Evolutionary conservation across 2,797 vertebrate genomes (phyloP).

Genomic region (Carapus acus): DNA sequence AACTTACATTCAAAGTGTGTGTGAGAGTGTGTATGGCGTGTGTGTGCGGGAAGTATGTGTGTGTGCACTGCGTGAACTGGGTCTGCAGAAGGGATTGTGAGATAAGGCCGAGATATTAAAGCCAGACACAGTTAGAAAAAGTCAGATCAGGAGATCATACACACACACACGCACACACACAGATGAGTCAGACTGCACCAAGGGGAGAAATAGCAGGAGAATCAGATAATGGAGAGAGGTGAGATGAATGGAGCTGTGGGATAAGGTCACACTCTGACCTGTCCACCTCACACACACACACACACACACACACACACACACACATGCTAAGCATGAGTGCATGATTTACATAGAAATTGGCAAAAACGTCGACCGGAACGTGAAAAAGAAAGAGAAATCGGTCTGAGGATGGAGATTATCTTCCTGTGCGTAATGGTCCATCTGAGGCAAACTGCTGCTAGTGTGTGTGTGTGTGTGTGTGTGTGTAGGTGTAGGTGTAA

Average conservation of each 20-base stretch:
- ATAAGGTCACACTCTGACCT: slow-evolving; percentile 41
- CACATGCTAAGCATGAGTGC: slow-evolving; percentile 14
- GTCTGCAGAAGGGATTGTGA: too few relatives aligned
- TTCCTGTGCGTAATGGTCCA: too few relatives aligned
- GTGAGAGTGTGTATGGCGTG: too few relatives aligned
- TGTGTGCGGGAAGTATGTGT: too few relatives aligned
- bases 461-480: slow-evolving; percentile 9
- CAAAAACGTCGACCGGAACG: slow-evolving; percentile 29
- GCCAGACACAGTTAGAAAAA: not conserved
- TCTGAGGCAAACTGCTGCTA: too few relatives aligned
- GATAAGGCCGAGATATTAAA: not conserved
- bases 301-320: slow-evolving; percentile 24
- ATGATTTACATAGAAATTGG: slow-evolving; percentile 61
- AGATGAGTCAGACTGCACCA: slow-evolving; percentile 7
- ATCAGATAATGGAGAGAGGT: slow-evolving; percentile 28
- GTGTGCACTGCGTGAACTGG: too few relatives aligned
- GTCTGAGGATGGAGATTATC: too few relatives aligned
- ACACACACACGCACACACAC: not conserved
- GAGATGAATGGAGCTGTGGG: slow-evolving; percentile 27
- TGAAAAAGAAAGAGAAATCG: slow-evolving; percentile 28
- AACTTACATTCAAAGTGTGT: too few relatives aligned
- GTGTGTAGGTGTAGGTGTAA: slow-evolving; percentile 10
- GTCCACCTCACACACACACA: slow-evolving; percentile 25
- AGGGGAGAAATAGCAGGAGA: slow-evolving; percentile 12
- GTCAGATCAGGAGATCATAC: not conserved